Base-by-base conservation (phyloP, 2,797 vertebrate genomes). In the Gephyroberyx darwinii region DNA sequence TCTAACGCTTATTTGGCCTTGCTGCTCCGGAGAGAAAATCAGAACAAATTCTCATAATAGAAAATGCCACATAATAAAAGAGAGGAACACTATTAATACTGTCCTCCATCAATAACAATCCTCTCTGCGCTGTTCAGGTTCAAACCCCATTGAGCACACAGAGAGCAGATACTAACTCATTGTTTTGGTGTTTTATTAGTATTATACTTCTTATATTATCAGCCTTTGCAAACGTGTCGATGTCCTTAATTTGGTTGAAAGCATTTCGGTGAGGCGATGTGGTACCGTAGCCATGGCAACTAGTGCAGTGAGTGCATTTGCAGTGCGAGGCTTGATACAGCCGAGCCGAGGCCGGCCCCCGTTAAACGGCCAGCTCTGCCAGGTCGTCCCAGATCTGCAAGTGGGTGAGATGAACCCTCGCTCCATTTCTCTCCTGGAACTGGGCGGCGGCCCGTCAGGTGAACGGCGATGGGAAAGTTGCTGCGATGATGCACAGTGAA, bases 231-330 rank as follows among this genome's bases (percentile, higher is more conserved):
- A 77, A 65, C 69, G 53, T 61, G 65, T 72, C 67, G 22, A 65
- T 79, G 61, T 68, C 69, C 8, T 35, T 55, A 52, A 77, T 69
- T 78, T 71, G 9, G 60, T 51, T 41, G 19, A 10, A 59, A 59
- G 39, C 8, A 8, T 16, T 74, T 76, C 65, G 52, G 43, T 71
- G 57, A 81, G 63, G 64, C 31, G 64, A 48, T 68, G 76, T 69
- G 57, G 45, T 69, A 64, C 55, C n/a, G 54, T 86, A 67, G 66
- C 79, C 76, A 74, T 75, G 59, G 70, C 54, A 82, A 83, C 69
- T 14, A 43, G 66, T 73, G 19, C 5, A 55, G 66, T 61, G 71
- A 58, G 71, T 57, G 30, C 58, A 54, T 45, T 66, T 35, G 61
- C 33, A 50, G 65, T 26, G 35, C 26, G 57, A 35, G 57, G 7